These are phyloP conservation scores for Ceuthmochares aereus DNA, from an alignment of 2,113 vertebrate genomes.

Conservation along the genomic window DNA sequence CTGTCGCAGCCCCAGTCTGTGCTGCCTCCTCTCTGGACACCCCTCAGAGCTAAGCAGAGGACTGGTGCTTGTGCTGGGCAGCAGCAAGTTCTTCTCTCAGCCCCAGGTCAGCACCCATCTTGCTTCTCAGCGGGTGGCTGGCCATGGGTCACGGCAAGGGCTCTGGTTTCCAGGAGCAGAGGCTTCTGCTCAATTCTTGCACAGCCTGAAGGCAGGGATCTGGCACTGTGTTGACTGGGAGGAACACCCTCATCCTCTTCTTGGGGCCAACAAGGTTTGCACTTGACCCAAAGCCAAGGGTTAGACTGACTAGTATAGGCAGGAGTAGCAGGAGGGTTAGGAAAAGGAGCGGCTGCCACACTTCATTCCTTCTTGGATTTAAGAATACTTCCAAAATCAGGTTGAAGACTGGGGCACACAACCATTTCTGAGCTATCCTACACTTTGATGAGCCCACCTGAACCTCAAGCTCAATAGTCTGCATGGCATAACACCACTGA, in stretches of 20 bases:
- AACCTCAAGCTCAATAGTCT: background rate
- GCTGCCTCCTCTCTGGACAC: background rate
- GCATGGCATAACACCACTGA: background rate
- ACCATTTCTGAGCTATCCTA: background rate
- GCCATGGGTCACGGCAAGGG: accelerated
- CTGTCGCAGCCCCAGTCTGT: background rate
- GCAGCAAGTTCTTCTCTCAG: background rate
- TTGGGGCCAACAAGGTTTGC: accelerated
- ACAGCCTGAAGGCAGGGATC: background rate
- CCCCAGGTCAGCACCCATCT: accelerated
- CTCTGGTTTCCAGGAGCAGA: background rate
- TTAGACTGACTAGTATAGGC: accelerated
- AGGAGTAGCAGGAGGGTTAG: background rate
- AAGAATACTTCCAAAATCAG: background rate
- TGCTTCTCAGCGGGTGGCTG: background rate
- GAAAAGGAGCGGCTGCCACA: background rate
- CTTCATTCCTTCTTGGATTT: background rate
- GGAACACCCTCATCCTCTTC: background rate
- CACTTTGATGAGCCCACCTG: background rate
- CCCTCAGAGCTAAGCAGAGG: background rate
- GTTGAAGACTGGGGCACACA: background rate
- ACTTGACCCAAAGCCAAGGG: background rate
- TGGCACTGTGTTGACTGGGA: background rate
- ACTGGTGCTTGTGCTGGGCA: background rate
- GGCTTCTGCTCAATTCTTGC: background rate